These are phyloP conservation scores for Vanessa atalanta DNA, from an alignment of 1,140 invertebrate species.

Conservation along the genomic window DNA sequence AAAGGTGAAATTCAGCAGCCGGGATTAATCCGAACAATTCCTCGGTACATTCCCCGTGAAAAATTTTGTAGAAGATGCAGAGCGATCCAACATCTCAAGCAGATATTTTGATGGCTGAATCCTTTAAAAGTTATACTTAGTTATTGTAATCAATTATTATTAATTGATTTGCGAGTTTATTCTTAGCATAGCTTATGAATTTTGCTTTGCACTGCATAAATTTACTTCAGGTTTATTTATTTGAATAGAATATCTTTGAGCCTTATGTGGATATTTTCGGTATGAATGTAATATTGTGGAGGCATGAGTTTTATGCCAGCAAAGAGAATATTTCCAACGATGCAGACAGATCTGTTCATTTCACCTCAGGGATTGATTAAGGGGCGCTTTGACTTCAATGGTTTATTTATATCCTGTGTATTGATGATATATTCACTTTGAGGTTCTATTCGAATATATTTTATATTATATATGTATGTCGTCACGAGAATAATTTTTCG, in stretches of 20 bases:
- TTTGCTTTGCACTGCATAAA: not conserved
- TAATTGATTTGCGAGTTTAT: too few relatives aligned
- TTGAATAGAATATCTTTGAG: not conserved
- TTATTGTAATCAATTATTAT: too few relatives aligned
- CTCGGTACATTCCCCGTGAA: too few relatives aligned
- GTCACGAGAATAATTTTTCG: too few relatives aligned
- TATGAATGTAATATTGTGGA: constrained; percentile 1
- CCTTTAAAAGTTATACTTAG: too few relatives aligned
- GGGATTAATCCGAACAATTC: too few relatives aligned
- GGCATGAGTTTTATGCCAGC: constrained; percentile 10
- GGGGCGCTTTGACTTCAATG: constrained; percentile 29
- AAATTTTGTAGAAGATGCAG: too few relatives aligned
- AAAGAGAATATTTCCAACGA: constrained; percentile 24
- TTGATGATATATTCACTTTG: constrained; percentile 31
- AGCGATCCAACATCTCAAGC: too few relatives aligned
- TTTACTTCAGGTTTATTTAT: not conserved
- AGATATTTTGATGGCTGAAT: too few relatives aligned
- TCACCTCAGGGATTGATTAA: constrained; percentile 30
- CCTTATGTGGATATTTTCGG: not conserved
- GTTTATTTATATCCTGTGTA: constrained; percentile 25
- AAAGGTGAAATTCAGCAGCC: too few relatives aligned
- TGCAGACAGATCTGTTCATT: constrained; percentile 19
- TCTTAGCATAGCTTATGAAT: too few relatives aligned
- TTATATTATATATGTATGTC: not conserved
- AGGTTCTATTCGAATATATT: not conserved